phyloP scores from a whole-genome alignment of 2,888 invertebrate genomes.

The Meghimatium bilineatum region DNA sequence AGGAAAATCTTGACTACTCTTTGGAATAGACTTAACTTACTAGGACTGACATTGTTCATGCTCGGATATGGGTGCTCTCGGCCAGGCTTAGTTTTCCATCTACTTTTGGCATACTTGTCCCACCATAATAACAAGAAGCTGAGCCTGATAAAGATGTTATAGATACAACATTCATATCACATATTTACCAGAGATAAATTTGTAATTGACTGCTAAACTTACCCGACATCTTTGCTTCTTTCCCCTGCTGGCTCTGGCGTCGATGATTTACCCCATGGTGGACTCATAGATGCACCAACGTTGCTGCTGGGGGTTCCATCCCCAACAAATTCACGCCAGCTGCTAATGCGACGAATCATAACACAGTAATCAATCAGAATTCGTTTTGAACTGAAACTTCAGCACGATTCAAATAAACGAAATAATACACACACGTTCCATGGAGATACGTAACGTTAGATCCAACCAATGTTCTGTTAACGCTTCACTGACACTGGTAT shows the following conservation, averaged over 20 bases:
- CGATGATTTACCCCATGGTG: slow-evolving; percentile 30
- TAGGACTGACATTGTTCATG: too few relatives aligned
- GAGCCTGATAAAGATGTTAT: too few relatives aligned
- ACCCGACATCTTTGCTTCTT: slow-evolving; percentile 30
- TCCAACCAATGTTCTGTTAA: not conserved
- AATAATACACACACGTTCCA: not conserved
- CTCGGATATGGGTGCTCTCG: too few relatives aligned
- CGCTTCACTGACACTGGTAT: not conserved
- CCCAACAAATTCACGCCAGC: slow-evolving; percentile 50
- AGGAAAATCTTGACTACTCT: too few relatives aligned
- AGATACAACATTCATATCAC: not conserved
- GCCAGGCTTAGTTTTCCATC: too few relatives aligned
- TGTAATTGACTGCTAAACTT: not conserved
- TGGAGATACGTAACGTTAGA: not conserved
- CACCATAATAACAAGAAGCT: too few relatives aligned
- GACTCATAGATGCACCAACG: slow-evolving; percentile 47
- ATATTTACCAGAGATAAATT: not conserved
- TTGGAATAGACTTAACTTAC: too few relatives aligned
- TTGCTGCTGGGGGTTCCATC: slow-evolving; percentile 29
- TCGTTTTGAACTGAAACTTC: not conserved
- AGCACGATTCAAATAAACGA: not conserved
- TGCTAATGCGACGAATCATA: slow-evolving; percentile 52
- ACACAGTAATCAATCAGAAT: slow-evolving; percentile 1
- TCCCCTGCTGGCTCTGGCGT: slow-evolving; percentile 14
- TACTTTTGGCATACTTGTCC: too few relatives aligned